These are phyloP conservation scores for Eueremaeus valkanovi DNA, from an alignment of 2,888 invertebrate genomes.

Conservation along the genomic window DNA sequence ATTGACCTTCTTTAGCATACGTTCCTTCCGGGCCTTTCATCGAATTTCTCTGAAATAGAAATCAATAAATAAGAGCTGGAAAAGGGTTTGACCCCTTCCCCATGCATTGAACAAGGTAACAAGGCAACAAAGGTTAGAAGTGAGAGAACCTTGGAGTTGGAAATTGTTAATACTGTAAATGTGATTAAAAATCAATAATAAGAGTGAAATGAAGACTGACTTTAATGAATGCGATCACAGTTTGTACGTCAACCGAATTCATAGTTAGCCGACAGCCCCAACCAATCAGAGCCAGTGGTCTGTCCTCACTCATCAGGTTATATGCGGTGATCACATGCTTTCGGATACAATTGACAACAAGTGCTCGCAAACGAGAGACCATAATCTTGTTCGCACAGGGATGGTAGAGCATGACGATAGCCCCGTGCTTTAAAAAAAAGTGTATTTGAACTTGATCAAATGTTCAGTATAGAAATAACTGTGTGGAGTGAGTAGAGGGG, in stretches of 20 bases:
- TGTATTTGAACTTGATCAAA: no score
- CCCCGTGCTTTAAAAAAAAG: slow-evolving; percentile 75
- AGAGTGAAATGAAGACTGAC: slow-evolving; percentile 54
- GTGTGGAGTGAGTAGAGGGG: no score
- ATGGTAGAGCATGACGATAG: slow-evolving; percentile 76
- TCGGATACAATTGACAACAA: slow-evolving; percentile 65
- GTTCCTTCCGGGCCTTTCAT: slow-evolving; percentile 59
- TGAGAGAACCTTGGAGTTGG: neutral
- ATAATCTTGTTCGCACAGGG: slow-evolving; percentile 69
- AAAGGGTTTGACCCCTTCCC: no score
- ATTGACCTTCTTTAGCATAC: slow-evolving; percentile 59
- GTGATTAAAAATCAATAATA: no score
- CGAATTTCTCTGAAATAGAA: slow-evolving; percentile 42
- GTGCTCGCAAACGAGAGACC: slow-evolving; percentile 57
- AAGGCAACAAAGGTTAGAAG: no score
- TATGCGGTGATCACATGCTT: slow-evolving; percentile 73
- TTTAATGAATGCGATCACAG: slow-evolving; percentile 63
- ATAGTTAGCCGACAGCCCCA: slow-evolving; percentile 71
- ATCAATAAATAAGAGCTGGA: slow-evolving; percentile 1
- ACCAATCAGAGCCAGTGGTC: slow-evolving; percentile 68
- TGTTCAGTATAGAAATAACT: no score
- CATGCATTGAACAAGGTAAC: neutral
- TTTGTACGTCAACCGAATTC: slow-evolving; percentile 61
- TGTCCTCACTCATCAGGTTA: slow-evolving; percentile 58
- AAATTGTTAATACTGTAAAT: no score